phyloP scores from a whole-genome alignment of 2,113 vertebrate genomes.

The Microcebus griseorufus region DNA sequence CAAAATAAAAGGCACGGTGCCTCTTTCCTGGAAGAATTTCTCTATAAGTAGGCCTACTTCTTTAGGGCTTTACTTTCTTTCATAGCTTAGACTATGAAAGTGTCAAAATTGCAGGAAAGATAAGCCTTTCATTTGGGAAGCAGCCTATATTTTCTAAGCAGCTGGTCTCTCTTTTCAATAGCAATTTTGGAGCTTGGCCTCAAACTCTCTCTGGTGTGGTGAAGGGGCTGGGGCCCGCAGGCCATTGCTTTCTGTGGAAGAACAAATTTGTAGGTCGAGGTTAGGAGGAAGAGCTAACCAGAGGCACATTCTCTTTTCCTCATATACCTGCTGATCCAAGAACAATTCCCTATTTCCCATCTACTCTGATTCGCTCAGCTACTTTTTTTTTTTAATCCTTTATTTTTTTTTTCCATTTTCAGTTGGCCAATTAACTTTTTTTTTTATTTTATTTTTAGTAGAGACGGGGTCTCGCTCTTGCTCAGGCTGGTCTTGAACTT shows the following conservation, averaged over 20 bases:
- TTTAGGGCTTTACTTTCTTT: not conserved
- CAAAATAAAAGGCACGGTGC: not conserved
- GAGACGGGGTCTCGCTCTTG: no score
- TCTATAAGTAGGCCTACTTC: slow-evolving; percentile 1
- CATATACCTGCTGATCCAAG: not conserved
- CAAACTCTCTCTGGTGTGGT: not conserved
- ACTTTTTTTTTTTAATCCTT: not conserved
- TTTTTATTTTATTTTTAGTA: no score
- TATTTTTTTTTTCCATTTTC: no score
- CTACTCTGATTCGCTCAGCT: not conserved
- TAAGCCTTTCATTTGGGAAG: slow-evolving; percentile 3
- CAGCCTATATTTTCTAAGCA: not conserved
- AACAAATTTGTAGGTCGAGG: not conserved
- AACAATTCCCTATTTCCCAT: not conserved
- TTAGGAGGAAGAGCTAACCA: not conserved
- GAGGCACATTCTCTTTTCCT: not conserved
- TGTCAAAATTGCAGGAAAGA: not conserved
- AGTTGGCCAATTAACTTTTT: no score
- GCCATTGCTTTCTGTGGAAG: not conserved
- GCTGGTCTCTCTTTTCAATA: not conserved
- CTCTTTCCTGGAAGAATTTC: not conserved
- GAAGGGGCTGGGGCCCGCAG: not conserved
- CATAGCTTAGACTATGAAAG: not conserved
- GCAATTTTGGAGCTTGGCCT: not conserved
- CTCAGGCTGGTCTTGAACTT: no score